Evolutionary conservation across 2,888 invertebrate species (phyloP).

Genomic region (Parthenolecanium corni): DNA sequence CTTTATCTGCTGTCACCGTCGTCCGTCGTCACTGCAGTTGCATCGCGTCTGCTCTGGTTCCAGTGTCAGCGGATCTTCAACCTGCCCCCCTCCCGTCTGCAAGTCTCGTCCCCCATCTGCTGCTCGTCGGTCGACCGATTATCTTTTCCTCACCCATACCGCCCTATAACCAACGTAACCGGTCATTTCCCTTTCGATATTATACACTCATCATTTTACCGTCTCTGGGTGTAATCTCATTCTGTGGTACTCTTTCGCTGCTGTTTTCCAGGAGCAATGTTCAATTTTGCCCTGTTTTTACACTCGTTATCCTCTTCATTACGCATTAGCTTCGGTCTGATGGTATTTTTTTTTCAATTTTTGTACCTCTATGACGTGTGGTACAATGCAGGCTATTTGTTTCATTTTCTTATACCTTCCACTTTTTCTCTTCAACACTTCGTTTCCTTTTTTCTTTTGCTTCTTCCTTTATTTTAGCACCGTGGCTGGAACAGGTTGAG

Average conservation of each 20-base stretch:
- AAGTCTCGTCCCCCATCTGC: background rate
- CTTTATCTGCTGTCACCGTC: background rate
- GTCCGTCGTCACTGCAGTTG: slow-evolving; percentile 4
- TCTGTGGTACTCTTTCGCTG: background rate
- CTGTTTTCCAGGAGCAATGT: background rate
- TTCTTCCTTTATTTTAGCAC: too few species aligned
- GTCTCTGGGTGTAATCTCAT: slow-evolving; percentile 8
- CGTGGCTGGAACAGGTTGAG: too few species aligned
- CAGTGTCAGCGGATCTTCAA: slow-evolving; percentile 25
- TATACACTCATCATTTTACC: background rate
- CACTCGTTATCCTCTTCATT: too few species aligned
- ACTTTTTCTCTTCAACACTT: too few species aligned
- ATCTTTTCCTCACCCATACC: slow-evolving; percentile 22
- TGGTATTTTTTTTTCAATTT: too few species aligned
- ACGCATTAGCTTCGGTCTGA: too few species aligned
- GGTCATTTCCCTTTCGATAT: slow-evolving; percentile 27
- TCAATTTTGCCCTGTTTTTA: too few species aligned
- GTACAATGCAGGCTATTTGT: too few species aligned
- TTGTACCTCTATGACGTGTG: too few species aligned
- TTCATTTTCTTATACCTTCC: too few species aligned
- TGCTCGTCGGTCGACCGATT: slow-evolving; percentile 5
- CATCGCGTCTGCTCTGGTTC: slow-evolving; percentile 2
- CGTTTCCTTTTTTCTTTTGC: too few species aligned
- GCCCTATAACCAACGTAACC: slow-evolving; percentile 20
- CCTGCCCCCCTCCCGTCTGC: slow-evolving; percentile 16